Base-by-base conservation (phyloP, 2,113 vertebrate species). In the Gymnogyps californianus region DNA sequence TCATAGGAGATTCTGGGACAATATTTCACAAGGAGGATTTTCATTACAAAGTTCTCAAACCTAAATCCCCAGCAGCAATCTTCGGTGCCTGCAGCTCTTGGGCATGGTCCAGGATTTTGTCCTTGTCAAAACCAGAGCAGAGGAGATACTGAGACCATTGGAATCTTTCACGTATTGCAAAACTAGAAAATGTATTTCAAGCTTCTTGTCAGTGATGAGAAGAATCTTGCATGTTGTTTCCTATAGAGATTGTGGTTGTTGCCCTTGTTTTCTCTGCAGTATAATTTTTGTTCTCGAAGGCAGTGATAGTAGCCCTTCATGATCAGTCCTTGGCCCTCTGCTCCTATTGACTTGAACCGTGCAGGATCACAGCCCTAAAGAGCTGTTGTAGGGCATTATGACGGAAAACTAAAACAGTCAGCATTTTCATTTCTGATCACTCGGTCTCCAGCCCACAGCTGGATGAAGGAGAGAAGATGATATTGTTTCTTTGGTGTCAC, bases 1-100 rank as follows among this genome's bases (percentile, higher is more conserved):
- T 94, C 91, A 85, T 87, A 79, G 91, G 74, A 93, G 77, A 94
- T 87, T 91, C 58, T 14, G 15, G 19, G 4, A 79, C 74, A 76
- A 36, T 96, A 96, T 96, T 94, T 96, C 81, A 87, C 51, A 49
- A 79, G 83, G 66, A 94, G 65, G 31, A 58, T 96, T 96, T 92
- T 94, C 83, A 89, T 95, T 94, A 94, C 61, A 87, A 85, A 96
- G 82, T 92, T 89, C 70, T 85, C 65, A 81, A 66, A 65, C 77
- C 78, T 94, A 82, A 85, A 87, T 80, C 72, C 82, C 80, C 49
- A 75, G 13, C 40, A 95, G 80, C 86, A 96, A 75, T 93, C 62
- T 89, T 91, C 20, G 13, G 70, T 69, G 87, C 83, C 57, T 67
- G 74, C 81, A 87, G 83, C 78, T 85, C 62, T 89, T 96, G 89